These are phyloP conservation scores for Ophion costatus DNA, from an alignment of 2,888 invertebrate species.

Conservation along the genomic window DNA sequence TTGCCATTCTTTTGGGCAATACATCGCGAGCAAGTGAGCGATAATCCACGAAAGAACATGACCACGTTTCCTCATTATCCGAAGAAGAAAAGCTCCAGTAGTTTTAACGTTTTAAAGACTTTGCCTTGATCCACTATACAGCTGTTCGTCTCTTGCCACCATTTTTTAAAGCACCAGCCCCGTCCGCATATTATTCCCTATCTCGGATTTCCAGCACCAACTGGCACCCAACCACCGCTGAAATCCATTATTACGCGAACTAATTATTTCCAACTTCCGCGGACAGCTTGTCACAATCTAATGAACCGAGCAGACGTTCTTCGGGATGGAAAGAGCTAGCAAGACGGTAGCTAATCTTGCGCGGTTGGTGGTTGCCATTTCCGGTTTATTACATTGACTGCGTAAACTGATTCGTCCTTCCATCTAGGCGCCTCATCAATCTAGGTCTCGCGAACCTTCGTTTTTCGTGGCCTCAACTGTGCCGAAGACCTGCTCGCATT, in stretches of 20 bases:
- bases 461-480: not conserved
- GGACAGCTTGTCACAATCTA: slow-evolving; percentile 80
- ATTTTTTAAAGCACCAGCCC: slow-evolving; percentile 48
- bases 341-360: slow-evolving; percentile 59
- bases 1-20: slow-evolving; percentile 41
- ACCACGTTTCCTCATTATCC: slow-evolving; percentile 78
- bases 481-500: slow-evolving; percentile 5
- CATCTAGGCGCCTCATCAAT: not conserved
- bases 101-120: not conserved
- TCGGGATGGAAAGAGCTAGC: slow-evolving; percentile 52
- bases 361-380: slow-evolving; percentile 66
- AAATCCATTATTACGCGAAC: slow-evolving; percentile 81
- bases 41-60: slow-evolving; percentile 75
- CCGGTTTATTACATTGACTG: slow-evolving; percentile 77
- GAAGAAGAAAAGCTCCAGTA: slow-evolving; percentile 75
- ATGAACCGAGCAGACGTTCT: slow-evolving; percentile 78
- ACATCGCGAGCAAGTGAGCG: slow-evolving; percentile 73
- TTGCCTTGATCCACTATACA: not conserved
- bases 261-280: slow-evolving; percentile 82
- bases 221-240: slow-evolving; percentile 64
- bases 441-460: slow-evolving; percentile 8
- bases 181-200: slow-evolving; percentile 13
- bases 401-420: slow-evolving; percentile 72
- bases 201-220: slow-evolving; percentile 27
- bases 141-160: slow-evolving; percentile 37